Evolutionary conservation across 2,113 vertebrate species (phyloP).

Genomic region (Ondatra zibethicus): DNA sequence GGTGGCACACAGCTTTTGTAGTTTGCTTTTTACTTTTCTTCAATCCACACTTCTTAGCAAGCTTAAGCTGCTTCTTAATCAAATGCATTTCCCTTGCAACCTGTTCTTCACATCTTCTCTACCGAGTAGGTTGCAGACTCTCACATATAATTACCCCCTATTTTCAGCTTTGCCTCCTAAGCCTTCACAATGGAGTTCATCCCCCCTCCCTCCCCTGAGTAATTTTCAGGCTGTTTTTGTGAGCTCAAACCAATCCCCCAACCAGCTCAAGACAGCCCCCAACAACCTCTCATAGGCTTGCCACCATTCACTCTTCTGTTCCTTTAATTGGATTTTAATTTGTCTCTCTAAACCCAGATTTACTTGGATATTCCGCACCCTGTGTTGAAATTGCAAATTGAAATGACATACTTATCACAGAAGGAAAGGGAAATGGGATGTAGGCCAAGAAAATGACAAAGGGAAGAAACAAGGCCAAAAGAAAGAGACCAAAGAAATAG

Average conservation of each 20-base stretch:
- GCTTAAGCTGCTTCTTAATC: constrained; percentile 73
- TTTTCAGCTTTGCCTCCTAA: constrained; percentile 58
- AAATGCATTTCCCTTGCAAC: constrained; percentile 61
- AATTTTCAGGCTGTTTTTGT: constrained; percentile 53
- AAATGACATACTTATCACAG: constrained; percentile 14
- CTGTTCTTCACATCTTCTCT: constrained; percentile 16
- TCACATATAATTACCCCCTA: constrained; percentile 51
- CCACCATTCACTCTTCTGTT: constrained; percentile 33
- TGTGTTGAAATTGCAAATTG: constrained; percentile 67
- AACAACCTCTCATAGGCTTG: constrained; percentile 1
- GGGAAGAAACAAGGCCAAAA: background rate
- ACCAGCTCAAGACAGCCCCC: background rate
- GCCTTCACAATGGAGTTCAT: constrained; percentile 21
- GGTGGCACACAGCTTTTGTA: background rate
- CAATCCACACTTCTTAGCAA: constrained; percentile 37
- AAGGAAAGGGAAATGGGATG: background rate
- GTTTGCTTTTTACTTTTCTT: background rate
- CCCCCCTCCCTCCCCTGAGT: background rate
- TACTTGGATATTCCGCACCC: constrained; percentile 61
- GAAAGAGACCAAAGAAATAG: background rate
- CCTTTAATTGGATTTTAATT: constrained; percentile 79
- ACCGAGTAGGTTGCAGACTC: background rate
- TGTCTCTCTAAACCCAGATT: constrained; percentile 74
- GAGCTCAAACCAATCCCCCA: constrained; percentile 59
- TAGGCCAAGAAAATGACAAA: constrained; percentile 18